Percentiles rank a stretch among this genome's conserved stretches.
Conservation (phyloP, 2,113 vertebrate species). For the Abramis brama region DNA sequence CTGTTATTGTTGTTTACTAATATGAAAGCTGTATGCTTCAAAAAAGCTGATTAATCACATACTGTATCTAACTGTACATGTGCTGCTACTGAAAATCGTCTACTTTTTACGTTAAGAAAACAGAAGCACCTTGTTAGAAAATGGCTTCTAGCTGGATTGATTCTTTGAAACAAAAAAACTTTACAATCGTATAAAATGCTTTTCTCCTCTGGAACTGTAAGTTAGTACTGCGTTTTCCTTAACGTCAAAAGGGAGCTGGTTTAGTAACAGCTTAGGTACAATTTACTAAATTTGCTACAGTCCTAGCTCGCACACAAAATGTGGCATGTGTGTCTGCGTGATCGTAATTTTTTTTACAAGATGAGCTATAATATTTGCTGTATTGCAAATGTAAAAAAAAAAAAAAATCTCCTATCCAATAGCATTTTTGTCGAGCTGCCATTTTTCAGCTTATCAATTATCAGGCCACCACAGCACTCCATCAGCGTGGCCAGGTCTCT, state of each 20-base stretch:
- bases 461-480: conserved; percentile 3
- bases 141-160: conserved; percentile 59
- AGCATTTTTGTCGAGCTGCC: conserved; percentile 17
- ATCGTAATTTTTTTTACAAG: background rate
- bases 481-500: background rate
- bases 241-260: conserved; percentile 74
- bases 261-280: conserved; percentile 71
- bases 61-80: conserved; percentile 68
- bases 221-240: conserved; percentile 55
- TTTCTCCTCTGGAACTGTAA: conserved; percentile 69
- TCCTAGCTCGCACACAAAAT: conserved; percentile 7
- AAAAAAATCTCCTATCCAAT: background rate
- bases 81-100: conserved; percentile 58
- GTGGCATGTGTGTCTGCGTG: conserved; percentile 21
- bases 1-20: conserved; percentile 52
- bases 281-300: conserved; percentile 6
- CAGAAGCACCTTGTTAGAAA: conserved; percentile 79
- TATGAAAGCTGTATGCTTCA: conserved; percentile 39
- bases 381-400: background rate
- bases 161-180: conserved; percentile 66
- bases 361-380: background rate
- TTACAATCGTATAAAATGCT: conserved; percentile 70
- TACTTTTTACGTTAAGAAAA: conserved; percentile 65
- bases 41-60: conserved; percentile 5
- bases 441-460: conserved; percentile 9